Base-by-base conservation (phyloP, 30 jellyfish, hydroid and myxozoan genomes). In the Hydractinia symbiolongicarpus region DNA sequence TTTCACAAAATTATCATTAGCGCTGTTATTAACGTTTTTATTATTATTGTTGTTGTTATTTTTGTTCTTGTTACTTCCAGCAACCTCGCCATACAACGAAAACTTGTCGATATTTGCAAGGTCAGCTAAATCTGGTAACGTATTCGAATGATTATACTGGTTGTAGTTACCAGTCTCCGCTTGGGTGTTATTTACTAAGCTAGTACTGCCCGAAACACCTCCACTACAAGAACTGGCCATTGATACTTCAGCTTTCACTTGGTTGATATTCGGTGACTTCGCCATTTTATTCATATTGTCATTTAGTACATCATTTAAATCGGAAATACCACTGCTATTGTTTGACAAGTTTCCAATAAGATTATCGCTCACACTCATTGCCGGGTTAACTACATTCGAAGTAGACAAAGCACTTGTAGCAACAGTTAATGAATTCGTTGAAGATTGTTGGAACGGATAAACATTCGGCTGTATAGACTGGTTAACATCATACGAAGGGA, bases 371-470 rank as follows among this genome's bases (percentile, higher is more conserved):
- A 30, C 44, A 30, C 44, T 30, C 44, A 30, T 30, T 30, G 44
- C 44, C 44, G 44, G 44, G 2, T 30, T 30, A 30, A 30, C 44
- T 30, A 30, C 44, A 30, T 30, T 30, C 44, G 44, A 30, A 30
- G 44, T 30, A 30, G 44, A 30, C 44, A 30, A 30, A 30, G 44
- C 44, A 30, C 44, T 30, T 30, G 44, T 30, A 30, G 44, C 44
- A 30, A 30, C 44, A 30, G 44, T 30, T 30, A 30, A 30, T 30
- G 44, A 30, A 30, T 30, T 30, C 44, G 44, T 30, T 30, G 44
- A 30, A 64, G 74, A n/a, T 64, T 64, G 74, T 64, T 64, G 74
- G 40, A 64, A 64, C 40, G 74, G 74, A 64, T 64, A n/a, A n/a
- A 64, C 74, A 13, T 64, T 64, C 74, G 74, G 74, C 44, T 30